Evolutionary conservation across 2,888 invertebrate species (phyloP).

Genomic region (Acronicta psi): DNA sequence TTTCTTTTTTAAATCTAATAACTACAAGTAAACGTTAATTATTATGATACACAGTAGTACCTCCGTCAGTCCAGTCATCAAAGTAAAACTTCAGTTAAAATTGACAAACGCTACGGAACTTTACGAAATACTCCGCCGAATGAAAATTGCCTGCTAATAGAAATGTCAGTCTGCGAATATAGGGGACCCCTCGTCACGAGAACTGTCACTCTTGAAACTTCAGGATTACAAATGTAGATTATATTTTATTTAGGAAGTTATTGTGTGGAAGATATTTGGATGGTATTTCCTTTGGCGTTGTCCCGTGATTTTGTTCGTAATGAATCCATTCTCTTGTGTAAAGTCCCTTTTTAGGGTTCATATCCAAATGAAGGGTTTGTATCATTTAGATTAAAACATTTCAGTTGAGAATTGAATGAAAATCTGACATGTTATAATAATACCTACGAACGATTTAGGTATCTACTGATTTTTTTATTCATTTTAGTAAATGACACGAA

Average conservation of each 20-base stretch:
- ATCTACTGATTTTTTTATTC: too few relatives aligned
- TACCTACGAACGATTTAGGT: too few relatives aligned
- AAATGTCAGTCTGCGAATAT: slow-evolving; percentile 49
- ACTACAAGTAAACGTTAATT: too few relatives aligned
- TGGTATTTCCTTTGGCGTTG: slow-evolving; percentile 35
- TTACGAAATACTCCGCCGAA: slow-evolving; percentile 34
- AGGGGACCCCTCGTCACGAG: slow-evolving; percentile 47
- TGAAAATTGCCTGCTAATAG: slow-evolving; percentile 57
- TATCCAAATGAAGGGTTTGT: slow-evolving; percentile 35
- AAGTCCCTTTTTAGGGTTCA: slow-evolving; percentile 23
- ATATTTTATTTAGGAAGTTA: slow-evolving; percentile 52
- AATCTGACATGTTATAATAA: not conserved
- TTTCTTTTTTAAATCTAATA: not conserved
- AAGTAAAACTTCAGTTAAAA: slow-evolving; percentile 37
- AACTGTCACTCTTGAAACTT: slow-evolving; percentile 50
- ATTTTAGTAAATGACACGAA: not conserved
- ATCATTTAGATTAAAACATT: slow-evolving; percentile 26
- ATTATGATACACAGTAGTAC: slow-evolving; percentile 13
- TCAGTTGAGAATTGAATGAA: slow-evolving; percentile 19
- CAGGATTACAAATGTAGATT: slow-evolving; percentile 53
- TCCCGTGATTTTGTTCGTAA: slow-evolving; percentile 32
- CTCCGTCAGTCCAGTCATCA: slow-evolving; percentile 21
- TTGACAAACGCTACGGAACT: slow-evolving; percentile 41
- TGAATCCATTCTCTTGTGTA: slow-evolving; percentile 36
- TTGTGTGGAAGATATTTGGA: slow-evolving; percentile 39